Conservation (phyloP, 2,888 invertebrate species). For the Stenolophus ochropezus region DNA sequence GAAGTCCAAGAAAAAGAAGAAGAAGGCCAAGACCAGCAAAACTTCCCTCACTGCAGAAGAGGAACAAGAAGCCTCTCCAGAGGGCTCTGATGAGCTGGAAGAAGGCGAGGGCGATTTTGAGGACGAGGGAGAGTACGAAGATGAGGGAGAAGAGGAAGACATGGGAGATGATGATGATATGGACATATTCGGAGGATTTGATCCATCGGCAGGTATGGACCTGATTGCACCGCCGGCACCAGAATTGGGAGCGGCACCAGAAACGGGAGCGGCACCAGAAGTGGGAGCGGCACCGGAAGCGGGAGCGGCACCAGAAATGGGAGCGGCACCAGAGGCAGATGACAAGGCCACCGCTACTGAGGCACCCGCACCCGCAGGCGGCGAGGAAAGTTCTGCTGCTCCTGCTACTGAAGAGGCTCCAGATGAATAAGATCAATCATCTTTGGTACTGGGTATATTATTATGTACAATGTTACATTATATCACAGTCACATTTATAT, state of each 20-base stretch:
- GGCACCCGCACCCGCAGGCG: not conserved
- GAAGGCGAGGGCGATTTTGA: slow-evolving; percentile 67
- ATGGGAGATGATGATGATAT: slow-evolving; percentile 60
- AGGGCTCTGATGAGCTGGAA: slow-evolving; percentile 68
- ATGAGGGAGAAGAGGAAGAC: slow-evolving; percentile 69
- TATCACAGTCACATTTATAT: slow-evolving; percentile 47
- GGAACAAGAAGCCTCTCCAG: slow-evolving; percentile 61
- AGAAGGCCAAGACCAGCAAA: slow-evolving; percentile 63
- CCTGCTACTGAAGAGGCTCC: not conserved
- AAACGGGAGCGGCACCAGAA: too few species aligned
- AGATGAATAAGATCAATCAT: not conserved
- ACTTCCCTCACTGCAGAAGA: slow-evolving; percentile 56
- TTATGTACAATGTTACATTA: slow-evolving; percentile 38
- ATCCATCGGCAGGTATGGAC: not conserved
- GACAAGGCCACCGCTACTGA: slow-evolving; percentile 51
- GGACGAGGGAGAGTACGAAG: slow-evolving; percentile 67
- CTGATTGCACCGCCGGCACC: slow-evolving; percentile 25
- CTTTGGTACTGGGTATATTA: slow-evolving; percentile 19
- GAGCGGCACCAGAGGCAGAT: slow-evolving; percentile 48
- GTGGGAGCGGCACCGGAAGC: slow-evolving; percentile 10
- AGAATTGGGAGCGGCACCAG: slow-evolving; percentile 34
- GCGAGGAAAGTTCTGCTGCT: too few species aligned
- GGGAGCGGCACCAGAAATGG: slow-evolving; percentile 48
- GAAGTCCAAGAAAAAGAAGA: slow-evolving; percentile 75
- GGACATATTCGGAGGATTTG: slow-evolving; percentile 65